Evolutionary conservation across 2,113 vertebrate species (phyloP).

Genomic region (Cyphomyrus plagiostoma): DNA sequence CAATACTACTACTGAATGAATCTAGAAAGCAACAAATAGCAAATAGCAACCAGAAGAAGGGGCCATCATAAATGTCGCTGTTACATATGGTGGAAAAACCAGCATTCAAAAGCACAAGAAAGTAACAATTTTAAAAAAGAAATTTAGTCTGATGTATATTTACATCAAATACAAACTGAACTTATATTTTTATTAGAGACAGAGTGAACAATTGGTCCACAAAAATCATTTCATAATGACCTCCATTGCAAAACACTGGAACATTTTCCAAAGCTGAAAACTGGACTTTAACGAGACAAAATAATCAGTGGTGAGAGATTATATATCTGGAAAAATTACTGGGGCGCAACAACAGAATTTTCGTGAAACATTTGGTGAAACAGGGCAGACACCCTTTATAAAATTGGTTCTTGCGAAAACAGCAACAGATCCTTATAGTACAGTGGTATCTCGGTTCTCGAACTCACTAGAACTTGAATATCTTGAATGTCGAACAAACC

Average conservation of each 20-base stretch:
- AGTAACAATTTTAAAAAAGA: background rate
- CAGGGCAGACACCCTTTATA: background rate
- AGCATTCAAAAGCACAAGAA: background rate
- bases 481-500: no score
- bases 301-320: background rate
- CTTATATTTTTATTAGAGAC: background rate
- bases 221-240: background rate
- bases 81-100: background rate
- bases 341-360: background rate
- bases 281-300: background rate
- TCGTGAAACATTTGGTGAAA: background rate
- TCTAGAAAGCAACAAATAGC: background rate
- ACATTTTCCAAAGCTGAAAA: background rate
- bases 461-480: no score
- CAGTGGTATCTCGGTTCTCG: no score
- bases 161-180: background rate
- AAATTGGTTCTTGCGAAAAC: background rate
- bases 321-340: background rate
- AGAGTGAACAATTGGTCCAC: background rate
- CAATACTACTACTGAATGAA: background rate
- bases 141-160: background rate
- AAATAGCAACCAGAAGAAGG: background rate
- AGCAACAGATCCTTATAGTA: background rate
- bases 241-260: background rate
- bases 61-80: background rate